These are phyloP conservation scores for Damaliscus lunatus DNA, from an alignment of 2,113 vertebrate genomes.

Conservation along the genomic window DNA sequence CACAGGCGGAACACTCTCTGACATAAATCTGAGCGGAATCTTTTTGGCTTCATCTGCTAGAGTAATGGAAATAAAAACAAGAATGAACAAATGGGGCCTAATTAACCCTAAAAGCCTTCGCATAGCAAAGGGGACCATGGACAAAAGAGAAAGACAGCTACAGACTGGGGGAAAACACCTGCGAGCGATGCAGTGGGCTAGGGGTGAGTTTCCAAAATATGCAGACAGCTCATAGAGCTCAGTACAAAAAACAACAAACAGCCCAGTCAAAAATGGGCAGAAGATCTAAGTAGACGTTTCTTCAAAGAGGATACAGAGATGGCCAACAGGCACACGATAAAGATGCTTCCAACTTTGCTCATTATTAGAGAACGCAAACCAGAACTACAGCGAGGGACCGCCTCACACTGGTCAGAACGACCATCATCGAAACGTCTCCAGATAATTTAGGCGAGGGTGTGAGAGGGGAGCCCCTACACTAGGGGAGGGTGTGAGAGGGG, in stretches of 20 bases:
- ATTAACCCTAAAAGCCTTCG: too few species aligned
- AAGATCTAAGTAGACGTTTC: background rate
- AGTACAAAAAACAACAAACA: background rate
- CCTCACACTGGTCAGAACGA: background rate
- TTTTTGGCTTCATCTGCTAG: too few species aligned
- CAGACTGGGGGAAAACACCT: background rate
- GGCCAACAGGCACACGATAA: background rate
- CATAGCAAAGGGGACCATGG: too few species aligned
- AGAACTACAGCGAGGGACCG: background rate
- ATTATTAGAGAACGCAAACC: too few species aligned
- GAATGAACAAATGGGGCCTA: too few species aligned
- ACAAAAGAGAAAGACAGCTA: too few species aligned
- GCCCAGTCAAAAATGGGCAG: background rate
- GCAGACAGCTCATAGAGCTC: background rate
- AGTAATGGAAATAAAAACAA: too few species aligned
- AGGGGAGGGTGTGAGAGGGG: too few species aligned
- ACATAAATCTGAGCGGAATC: too few species aligned
- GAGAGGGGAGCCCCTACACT: too few species aligned
- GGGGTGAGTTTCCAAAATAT: background rate
- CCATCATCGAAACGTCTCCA: background rate
- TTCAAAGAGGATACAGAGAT: background rate
- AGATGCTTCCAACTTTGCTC: background rate
- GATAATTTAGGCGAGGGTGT: too few species aligned
- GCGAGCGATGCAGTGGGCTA: background rate
- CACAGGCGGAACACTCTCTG: background rate